A percentile compares a stretch with the other conserved stretches of the same genome.
phyloP scores from a whole-genome alignment of 92 coral and sea anemone species.

The Parazoanthus atlanticus region DNA sequence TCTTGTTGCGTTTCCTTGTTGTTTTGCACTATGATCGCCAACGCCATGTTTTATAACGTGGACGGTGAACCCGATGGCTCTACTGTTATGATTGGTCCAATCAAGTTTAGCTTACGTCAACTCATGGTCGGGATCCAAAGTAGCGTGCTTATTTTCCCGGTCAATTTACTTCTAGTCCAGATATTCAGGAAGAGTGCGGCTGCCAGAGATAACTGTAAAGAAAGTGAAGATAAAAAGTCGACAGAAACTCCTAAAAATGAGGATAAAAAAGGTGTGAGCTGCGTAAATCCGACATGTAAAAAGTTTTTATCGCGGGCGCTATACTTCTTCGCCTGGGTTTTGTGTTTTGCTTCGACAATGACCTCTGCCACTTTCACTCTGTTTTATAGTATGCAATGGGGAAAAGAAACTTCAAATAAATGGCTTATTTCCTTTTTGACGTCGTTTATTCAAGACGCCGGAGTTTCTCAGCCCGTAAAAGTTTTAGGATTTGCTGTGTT shows the following conservation, averaged over 20 bases:
- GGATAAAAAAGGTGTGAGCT: not conserved
- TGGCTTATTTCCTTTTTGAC: constrained; percentile 86
- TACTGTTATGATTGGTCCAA: constrained; percentile 81
- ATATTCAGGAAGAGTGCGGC: constrained; percentile 72
- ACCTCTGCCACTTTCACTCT: constrained; percentile 68
- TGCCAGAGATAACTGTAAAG: constrained; percentile 9
- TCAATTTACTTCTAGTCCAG: constrained; percentile 72
- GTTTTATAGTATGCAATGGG: constrained; percentile 84
- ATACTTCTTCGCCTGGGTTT: constrained; percentile 68
- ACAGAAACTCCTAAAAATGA: not conserved
- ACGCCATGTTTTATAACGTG: constrained; percentile 90
- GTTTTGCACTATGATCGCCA: constrained; percentile 86
- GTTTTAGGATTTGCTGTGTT: constrained; percentile 63
- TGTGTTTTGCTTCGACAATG: constrained; percentile 60
- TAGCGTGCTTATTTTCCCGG: constrained; percentile 80
- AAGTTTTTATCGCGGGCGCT: constrained; percentile 16
- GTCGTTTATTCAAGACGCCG: constrained; percentile 84
- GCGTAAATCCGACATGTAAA: not conserved
- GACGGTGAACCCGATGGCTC: constrained; percentile 57
- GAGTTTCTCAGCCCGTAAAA: constrained; percentile 83
- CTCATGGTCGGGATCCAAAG: constrained; percentile 89
- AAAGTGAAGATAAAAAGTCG: not conserved
- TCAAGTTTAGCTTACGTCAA: constrained; percentile 72
- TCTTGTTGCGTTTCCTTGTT: constrained; percentile 87
- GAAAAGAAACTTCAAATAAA: constrained; percentile 78